Evolutionary conservation across 2,113 vertebrate species (phyloP).

Genomic region (Erythrolamprus reginae): DNA sequence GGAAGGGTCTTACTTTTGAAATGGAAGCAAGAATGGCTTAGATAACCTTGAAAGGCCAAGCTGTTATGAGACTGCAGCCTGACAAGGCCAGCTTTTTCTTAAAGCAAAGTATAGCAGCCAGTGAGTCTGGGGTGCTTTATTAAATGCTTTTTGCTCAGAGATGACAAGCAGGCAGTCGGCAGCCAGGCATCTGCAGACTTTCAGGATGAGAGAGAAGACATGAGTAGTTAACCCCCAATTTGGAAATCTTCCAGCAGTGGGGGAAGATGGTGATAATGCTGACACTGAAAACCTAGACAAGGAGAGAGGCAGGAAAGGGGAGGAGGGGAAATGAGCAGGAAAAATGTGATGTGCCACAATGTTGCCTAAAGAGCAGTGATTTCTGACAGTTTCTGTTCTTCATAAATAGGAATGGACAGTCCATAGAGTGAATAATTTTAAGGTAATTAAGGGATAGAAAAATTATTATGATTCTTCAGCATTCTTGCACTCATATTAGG

Average conservation of each 20-base stretch:
- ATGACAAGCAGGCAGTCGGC: not conserved
- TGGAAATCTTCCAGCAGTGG: not conserved
- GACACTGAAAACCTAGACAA: not conserved
- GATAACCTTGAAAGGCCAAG: not conserved
- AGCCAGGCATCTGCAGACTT: not conserved
- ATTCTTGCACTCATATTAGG: not conserved
- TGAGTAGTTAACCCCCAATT: not conserved
- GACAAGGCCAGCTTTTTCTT: not conserved
- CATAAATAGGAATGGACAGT: not conserved
- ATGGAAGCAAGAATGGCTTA: not conserved
- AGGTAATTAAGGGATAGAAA: not conserved
- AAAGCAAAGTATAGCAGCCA: not conserved
- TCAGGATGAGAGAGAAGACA: not conserved
- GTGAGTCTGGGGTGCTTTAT: not conserved
- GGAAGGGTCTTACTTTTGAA: not conserved
- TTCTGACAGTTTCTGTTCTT: not conserved
- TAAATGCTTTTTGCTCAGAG: not conserved
- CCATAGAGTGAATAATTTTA: not conserved
- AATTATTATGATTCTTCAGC: not conserved
- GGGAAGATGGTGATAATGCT: not conserved
- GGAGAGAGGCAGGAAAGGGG: too few relatives aligned
- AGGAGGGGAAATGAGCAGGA: not conserved
- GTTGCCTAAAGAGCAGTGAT: not conserved
- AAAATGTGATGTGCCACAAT: not conserved
- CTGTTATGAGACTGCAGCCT: not conserved